phyloP scores from a whole-genome alignment of 1,140 invertebrate species.

The Platorchestia sp. region DNA sequence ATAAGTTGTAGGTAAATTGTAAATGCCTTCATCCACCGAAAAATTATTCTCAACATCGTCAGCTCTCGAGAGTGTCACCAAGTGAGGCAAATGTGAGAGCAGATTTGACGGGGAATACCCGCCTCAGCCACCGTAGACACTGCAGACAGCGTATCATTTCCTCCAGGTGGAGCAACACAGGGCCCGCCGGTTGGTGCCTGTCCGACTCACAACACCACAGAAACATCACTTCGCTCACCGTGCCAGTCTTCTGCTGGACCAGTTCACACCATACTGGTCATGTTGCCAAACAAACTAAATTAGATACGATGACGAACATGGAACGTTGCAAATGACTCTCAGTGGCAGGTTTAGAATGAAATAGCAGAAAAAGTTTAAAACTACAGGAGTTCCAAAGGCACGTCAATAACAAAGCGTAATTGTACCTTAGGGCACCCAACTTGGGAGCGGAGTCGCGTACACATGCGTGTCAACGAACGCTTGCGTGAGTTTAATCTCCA shows the following conservation, averaged over 20 bases:
- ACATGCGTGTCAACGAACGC: no score
- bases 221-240: background rate
- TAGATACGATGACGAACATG: background rate
- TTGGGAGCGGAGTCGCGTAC: no score
- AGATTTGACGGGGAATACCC: background rate
- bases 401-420: background rate
- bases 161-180: background rate
- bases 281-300: background rate
- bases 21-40: no score
- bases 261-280: background rate
- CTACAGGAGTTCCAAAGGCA: background rate
- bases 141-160: background rate
- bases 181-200: background rate
- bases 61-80: background rate
- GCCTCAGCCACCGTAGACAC: background rate
- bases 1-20: background rate
- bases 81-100: background rate
- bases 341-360: background rate
- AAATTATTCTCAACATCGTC: background rate
- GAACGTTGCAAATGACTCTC: background rate
- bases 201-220: background rate
- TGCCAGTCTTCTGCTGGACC: background rate
- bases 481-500: no score
- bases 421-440: background rate
- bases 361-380: background rate